These are phyloP conservation scores for Syngnathus rostellatus DNA, from an alignment of 2,797 vertebrate species.

Conservation along the genomic window DNA sequence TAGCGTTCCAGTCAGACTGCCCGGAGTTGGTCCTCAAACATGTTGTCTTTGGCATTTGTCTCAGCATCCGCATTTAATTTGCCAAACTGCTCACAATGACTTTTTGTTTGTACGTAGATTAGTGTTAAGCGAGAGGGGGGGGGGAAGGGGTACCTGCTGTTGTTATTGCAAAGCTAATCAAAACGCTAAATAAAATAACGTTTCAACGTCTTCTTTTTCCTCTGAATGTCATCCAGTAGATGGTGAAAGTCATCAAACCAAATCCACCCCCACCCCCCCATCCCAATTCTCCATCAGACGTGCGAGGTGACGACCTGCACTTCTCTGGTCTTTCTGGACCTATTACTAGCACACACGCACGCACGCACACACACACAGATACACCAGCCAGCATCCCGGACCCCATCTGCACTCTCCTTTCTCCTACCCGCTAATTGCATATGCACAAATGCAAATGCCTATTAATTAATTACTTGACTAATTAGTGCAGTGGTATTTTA, in stretches of 20 bases:
- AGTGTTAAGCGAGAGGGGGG: conserved; percentile 38
- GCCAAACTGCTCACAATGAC: conserved; percentile 40
- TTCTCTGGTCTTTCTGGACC: conserved; percentile 50
- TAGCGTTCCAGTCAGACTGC: background rate
- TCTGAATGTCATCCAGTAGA: conserved; percentile 4
- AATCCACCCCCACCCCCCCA: conserved; percentile 22
- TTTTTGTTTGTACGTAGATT: conserved; percentile 53
- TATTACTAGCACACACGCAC: conserved; percentile 37
- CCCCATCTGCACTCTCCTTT: conserved; percentile 93
- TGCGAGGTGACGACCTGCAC: conserved; percentile 53
- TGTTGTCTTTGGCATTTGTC: background rate
- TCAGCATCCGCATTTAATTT: background rate
- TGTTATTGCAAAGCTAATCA: conserved; percentile 18
- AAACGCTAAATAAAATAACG: conserved; percentile 10
- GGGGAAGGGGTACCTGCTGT: conserved; percentile 53
- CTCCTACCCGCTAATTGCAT: conserved; percentile 95
- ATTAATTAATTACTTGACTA: conserved; percentile 99
- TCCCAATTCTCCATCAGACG: conserved; percentile 31
- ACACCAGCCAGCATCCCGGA: conserved; percentile 43
- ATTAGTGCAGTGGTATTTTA: conserved; percentile 99
- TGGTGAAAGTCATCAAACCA: conserved; percentile 51
- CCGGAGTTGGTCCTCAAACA: background rate
- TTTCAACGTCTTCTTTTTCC: conserved; percentile 12
- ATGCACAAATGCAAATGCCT: conserved; percentile 99
- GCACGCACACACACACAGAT: conserved; percentile 19